Percentiles rank a stretch among this genome's conserved stretches.
Conservation (phyloP, 2,113 vertebrate genomes). For the Nothocercus nigrocapillus region DNA sequence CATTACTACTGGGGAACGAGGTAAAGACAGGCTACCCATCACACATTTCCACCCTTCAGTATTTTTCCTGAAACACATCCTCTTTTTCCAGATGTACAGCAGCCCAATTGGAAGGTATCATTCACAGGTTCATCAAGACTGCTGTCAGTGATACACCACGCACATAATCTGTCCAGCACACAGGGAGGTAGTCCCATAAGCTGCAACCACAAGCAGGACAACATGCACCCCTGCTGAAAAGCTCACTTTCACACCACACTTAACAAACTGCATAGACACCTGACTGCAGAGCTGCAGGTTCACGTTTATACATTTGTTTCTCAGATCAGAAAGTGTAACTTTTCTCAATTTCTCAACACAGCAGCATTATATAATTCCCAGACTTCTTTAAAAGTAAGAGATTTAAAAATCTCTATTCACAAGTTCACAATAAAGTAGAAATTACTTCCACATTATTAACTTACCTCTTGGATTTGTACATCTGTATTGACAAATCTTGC, state of each 20-base stretch:
- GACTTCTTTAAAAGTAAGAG: not conserved
- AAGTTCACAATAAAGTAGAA: not conserved
- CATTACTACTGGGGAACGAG: not conserved
- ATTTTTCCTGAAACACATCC: not conserved
- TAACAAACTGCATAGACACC: not conserved
- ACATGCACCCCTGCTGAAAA: not conserved
- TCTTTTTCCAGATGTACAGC: not conserved
- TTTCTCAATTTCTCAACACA: not conserved
- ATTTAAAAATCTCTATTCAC: not conserved
- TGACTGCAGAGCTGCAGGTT: not conserved
- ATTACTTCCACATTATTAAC: not conserved
- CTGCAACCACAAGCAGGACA: not conserved
- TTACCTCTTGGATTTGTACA: slow-evolving; percentile 78
- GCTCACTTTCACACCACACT: not conserved
- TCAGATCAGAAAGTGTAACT: not conserved
- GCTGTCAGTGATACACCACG: not conserved
- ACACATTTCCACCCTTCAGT: not conserved
- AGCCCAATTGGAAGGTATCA: not conserved
- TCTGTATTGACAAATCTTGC: slow-evolving; percentile 72
- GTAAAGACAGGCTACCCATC: not conserved
- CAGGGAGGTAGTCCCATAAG: accelerated
- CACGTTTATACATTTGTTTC: not conserved
- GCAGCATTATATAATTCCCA: not conserved
- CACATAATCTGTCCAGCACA: not conserved
- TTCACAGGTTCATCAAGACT: not conserved